A percentile compares a stretch with the other conserved stretches of the same genome.
Evolutionary conservation across 1,140 invertebrate genomes (phyloP).

Genomic region (Trichonephila clavipes): DNA sequence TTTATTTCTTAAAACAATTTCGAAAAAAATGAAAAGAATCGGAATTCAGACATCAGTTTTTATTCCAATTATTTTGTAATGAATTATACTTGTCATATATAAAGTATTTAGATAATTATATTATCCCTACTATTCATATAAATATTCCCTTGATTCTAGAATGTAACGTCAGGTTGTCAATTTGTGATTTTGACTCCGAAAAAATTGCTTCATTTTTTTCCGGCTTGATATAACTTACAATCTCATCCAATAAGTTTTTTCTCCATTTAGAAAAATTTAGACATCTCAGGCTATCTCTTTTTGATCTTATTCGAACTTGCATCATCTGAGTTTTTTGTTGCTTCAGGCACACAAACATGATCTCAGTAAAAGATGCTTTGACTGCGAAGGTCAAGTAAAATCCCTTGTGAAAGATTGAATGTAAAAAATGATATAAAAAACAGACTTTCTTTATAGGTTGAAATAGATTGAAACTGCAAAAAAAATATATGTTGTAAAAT

Average conservation of each 20-base stretch:
- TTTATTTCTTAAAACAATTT: too few species aligned
- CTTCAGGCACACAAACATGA: not conserved
- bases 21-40: too few species aligned
- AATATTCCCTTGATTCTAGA: too few species aligned
- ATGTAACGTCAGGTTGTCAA: too few species aligned
- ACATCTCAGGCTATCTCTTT: not conserved
- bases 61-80: too few species aligned
- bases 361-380: not conserved
- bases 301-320: not conserved
- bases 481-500: not conserved
- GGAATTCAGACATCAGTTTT: too few species aligned
- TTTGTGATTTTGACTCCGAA: too few species aligned
- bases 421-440: not conserved
- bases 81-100: too few species aligned
- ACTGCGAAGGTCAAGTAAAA: not conserved
- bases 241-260: not conserved
- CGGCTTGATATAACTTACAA: not conserved
- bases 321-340: not conserved
- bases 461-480: not conserved
- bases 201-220: too few species aligned
- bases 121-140: too few species aligned
- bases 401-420: slow-evolving; percentile 22
- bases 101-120: too few species aligned
- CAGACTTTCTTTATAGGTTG: not conserved
- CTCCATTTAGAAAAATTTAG: not conserved